Conservation (phyloP, 2,113 vertebrate species). For the Prietella phreatophila region DNA sequence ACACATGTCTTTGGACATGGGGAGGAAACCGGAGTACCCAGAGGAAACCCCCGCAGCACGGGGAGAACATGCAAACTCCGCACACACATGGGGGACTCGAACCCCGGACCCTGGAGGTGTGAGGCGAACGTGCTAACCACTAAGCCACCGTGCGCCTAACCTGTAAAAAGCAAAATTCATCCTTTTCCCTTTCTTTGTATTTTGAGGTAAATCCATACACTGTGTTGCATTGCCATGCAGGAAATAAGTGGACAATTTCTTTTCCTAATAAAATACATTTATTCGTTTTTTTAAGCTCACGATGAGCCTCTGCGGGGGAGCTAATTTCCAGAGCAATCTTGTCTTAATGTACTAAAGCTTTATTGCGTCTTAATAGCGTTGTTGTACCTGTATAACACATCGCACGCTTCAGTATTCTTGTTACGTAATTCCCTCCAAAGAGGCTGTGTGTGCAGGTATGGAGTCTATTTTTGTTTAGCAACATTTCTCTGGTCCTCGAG, state of each 20-base stretch:
- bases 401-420: neutral
- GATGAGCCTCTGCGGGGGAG: neutral
- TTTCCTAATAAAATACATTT: neutral
- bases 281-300: neutral
- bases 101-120: too few relatives aligned
- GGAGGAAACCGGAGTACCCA: too few relatives aligned
- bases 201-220: neutral
- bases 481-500: conserved; percentile 7
- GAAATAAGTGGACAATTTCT: neutral
- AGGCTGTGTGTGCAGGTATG: conserved; percentile 2
- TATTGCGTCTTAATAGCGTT: neutral
- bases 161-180: neutral
- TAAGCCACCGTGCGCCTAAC: too few relatives aligned
- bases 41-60: too few relatives aligned
- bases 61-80: too few relatives aligned
- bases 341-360: neutral
- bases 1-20: too few relatives aligned
- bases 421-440: conserved; percentile 10
- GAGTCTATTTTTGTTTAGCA: conserved; percentile 30
- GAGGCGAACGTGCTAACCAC: too few relatives aligned
- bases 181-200: neutral
- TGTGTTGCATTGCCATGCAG: neutral
- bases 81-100: too few relatives aligned
- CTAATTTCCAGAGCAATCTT: conserved; percentile 15
- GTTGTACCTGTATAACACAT: conserved; percentile 12